These are phyloP conservation scores for Cheirogaleus major DNA, from an alignment of 2,797 vertebrate genomes.

Conservation along the genomic window DNA sequence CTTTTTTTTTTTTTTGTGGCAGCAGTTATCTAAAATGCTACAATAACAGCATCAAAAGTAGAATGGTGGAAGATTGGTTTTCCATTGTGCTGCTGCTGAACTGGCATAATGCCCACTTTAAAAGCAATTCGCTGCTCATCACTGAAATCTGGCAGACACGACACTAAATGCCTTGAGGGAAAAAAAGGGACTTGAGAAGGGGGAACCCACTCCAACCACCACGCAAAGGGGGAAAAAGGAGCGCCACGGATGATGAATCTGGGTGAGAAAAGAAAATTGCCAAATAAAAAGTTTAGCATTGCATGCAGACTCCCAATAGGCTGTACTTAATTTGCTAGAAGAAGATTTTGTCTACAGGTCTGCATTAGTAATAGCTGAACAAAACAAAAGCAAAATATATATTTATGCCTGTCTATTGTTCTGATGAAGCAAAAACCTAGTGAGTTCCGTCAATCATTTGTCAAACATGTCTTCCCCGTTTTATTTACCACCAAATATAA, in stretches of 20 bases:
- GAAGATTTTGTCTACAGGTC: constrained; percentile 86
- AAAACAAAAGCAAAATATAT: constrained; percentile 91
- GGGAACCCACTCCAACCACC: constrained; percentile 88
- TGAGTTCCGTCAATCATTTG: constrained; percentile 89
- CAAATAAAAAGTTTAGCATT: constrained; percentile 87
- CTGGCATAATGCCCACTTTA: constrained; percentile 97
- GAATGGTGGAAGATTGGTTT: constrained; percentile 96
- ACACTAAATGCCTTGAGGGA: constrained; percentile 93
- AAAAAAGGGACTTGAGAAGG: constrained; percentile 87
- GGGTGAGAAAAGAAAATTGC: constrained; percentile 87
- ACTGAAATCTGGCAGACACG: constrained; percentile 95
- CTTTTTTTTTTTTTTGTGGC: constrained; percentile 86
- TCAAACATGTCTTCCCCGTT: constrained; percentile 88
- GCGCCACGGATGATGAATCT: constrained; percentile 85
- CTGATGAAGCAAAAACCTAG: constrained; percentile 88
- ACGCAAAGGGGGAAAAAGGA: constrained; percentile 69
- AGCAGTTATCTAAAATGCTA: constrained; percentile 96
- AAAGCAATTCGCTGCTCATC: constrained; percentile 96
- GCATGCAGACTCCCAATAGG: constrained; percentile 86
- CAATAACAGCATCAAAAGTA: constrained; percentile 95
- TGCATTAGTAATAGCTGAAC: constrained; percentile 87
- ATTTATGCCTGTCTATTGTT: constrained; percentile 90
- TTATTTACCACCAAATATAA: constrained; percentile 91
- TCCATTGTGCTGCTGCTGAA: constrained; percentile 95
- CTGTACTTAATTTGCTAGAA: constrained; percentile 87